Evolutionary conservation across 1,140 invertebrate species (phyloP), one percentile per base, ranked within the genome.

Genomic region (Heliconius himera): DNA sequence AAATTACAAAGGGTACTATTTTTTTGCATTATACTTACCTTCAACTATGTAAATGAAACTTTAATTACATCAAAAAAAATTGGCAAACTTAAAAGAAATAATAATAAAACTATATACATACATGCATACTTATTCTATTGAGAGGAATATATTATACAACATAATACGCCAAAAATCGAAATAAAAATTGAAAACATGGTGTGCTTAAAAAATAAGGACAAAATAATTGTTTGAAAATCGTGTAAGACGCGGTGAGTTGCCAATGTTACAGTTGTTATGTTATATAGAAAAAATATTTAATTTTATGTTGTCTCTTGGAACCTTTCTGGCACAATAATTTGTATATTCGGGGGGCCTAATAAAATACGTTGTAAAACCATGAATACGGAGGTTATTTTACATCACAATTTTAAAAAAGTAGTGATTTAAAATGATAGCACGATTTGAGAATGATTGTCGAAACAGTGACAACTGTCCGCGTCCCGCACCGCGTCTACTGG

Each of bases 81-180:
- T 66, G 26, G 26, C 26, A 66, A 66, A 66, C 22, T 66, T 66
- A 66, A 29, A 66, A 26, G 33, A n/a, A 22, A n/a, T 8, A 22
- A 56, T 5, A 56, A 56, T 56, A 56, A 66, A 66, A 66, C 60
- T 66, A 66, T 66, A 66, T 66, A 66, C 60, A 66, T 66, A 29
- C 60, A 66, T 66, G 60, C 60, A 66, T 13, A 66, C 60, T 66
- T 66, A 66, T 29, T 66, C 60, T 66, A 66, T 66, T 26, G 60
- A 66, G 60, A 66, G 26, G 26, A 66, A 66, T 29, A 66, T 66
- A 26, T 66, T 66, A 66, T 29, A 66, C 26, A 66, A 66, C 29
- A 66, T 66, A 66, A 66, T 66, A 66, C n/a, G 26, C 60, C 60
- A 29, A 66, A 22, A 22, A 16, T 16, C 2, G n/a, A 66, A 66